Conservation (phyloP, 1,140 invertebrate genomes). For the Daktulosphaira vitifoliae region DNA sequence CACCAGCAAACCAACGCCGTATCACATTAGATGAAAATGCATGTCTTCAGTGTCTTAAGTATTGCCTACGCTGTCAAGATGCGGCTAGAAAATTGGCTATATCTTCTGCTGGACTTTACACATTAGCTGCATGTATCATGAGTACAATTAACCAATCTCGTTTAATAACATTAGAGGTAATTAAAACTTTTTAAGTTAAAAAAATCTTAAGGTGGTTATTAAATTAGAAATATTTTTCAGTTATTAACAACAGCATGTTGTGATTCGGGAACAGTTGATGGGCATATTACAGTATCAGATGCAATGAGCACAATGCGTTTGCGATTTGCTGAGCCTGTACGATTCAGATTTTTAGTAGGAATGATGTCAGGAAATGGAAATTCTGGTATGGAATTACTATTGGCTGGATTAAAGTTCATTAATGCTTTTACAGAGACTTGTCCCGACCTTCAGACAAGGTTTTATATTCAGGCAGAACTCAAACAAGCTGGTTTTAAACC, state of each 20-base stretch:
- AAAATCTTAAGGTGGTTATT: too few species aligned
- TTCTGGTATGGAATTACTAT: slow-evolving; percentile 59
- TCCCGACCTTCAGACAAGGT: slow-evolving; percentile 59
- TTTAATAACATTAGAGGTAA: slow-evolving; percentile 76
- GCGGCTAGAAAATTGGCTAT: slow-evolving; percentile 61
- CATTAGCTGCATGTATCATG: slow-evolving; percentile 76
- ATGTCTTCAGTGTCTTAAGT: slow-evolving; percentile 76
- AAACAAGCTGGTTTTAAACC: slow-evolving; percentile 74
- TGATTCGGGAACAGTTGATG: slow-evolving; percentile 50
- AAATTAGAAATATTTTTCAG: too few species aligned
- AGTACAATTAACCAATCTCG: slow-evolving; percentile 74
- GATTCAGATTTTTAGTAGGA: slow-evolving; percentile 81
- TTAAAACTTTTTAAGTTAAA: too few species aligned
- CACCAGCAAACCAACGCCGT: slow-evolving; percentile 43
- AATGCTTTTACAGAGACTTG: slow-evolving; percentile 72
- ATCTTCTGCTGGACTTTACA: slow-evolving; percentile 72
- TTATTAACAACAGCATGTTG: slow-evolving; percentile 66
- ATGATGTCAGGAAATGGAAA: slow-evolving; percentile 57
- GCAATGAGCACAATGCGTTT: slow-evolving; percentile 79
- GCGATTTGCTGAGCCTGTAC: slow-evolving; percentile 80
- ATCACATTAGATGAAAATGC: slow-evolving; percentile 74
- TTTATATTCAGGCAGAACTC: slow-evolving; percentile 84
- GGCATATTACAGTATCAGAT: slow-evolving; percentile 75
- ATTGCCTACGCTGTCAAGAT: slow-evolving; percentile 64
- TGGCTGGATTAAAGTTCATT: slow-evolving; percentile 74